These are phyloP conservation scores for Calliphora vomitoria DNA, from an alignment of 2,888 invertebrate species.

Conservation along the genomic window DNA sequence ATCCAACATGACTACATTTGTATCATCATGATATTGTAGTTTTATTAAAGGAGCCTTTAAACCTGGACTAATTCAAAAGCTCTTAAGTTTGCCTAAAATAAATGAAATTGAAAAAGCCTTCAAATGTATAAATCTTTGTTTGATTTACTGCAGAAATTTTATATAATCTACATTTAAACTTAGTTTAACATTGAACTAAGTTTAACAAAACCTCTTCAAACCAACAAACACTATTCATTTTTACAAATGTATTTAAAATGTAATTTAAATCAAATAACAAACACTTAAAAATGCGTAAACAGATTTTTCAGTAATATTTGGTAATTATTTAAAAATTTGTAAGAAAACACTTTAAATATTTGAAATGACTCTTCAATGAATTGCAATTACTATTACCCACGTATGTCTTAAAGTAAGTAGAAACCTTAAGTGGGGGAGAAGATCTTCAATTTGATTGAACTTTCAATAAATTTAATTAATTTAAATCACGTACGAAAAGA, in stretches of 20 bases:
- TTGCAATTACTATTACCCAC: constrained; percentile 13
- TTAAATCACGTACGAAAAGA: constrained; percentile 43
- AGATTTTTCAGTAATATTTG: constrained; percentile 2
- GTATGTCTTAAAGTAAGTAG: constrained; percentile 5
- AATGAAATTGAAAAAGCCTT: too few relatives aligned
- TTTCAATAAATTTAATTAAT: constrained; percentile 55
- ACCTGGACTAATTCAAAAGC: too few relatives aligned
- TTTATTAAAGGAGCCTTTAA: too few relatives aligned
- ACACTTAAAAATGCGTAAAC: neutral
- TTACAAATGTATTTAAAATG: neutral
- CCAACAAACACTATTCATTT: too few relatives aligned
- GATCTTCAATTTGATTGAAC: constrained; percentile 55
- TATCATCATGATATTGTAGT: too few relatives aligned
- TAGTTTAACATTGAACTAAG: too few relatives aligned
- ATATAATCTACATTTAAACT: too few relatives aligned
- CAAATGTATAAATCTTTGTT: too few relatives aligned
- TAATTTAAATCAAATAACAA: neutral
- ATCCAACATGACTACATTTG: too few relatives aligned
- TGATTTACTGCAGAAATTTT: too few relatives aligned
- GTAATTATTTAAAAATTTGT: neutral
- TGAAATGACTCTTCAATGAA: neutral
- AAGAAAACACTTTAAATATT: constrained; percentile 32
- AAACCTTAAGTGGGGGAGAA: constrained; percentile 6
- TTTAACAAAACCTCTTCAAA: too few relatives aligned
- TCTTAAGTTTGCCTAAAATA: too few relatives aligned